Conservation (phyloP, 2,888 invertebrate genomes). For the Scaptomyza polygonia region DNA sequence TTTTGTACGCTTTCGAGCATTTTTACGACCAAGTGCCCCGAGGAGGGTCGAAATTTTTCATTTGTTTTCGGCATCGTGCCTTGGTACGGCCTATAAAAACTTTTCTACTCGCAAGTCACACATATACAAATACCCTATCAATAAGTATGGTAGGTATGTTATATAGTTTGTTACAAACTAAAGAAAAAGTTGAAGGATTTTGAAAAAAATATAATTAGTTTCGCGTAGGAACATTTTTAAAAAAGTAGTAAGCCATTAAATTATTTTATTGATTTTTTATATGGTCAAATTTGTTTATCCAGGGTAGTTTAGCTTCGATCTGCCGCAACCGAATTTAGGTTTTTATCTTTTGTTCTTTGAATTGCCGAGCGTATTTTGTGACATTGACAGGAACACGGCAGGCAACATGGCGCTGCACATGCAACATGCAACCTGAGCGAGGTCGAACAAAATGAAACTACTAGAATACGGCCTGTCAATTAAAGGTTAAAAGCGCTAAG, state of each 20-base stretch:
- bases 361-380: constrained; percentile 13
- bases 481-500: constrained; percentile 59
- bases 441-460: neutral
- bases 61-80: neutral
- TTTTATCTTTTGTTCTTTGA: constrained; percentile 3
- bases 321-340: neutral
- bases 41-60: constrained; percentile 8
- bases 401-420: constrained; percentile 45
- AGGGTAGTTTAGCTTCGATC: neutral
- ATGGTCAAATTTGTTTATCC: neutral
- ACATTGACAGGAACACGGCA: constrained; percentile 12
- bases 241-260: too few relatives aligned
- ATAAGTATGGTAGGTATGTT: neutral
- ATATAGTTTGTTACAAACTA: too few relatives aligned
- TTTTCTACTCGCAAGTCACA: constrained; percentile 2
- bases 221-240: too few relatives aligned
- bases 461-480: constrained; percentile 1
- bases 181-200: too few relatives aligned
- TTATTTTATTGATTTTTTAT: too few relatives aligned
- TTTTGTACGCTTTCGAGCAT: constrained; percentile 51
- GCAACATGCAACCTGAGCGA: constrained; percentile 38
- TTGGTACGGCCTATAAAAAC: constrained; percentile 32
- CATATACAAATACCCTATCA: neutral
- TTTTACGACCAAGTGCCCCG: constrained; percentile 53
- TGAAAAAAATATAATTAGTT: too few relatives aligned